Percentiles rank a stretch among this genome's conserved stretches.
phyloP scores from a whole-genome alignment of 2,888 invertebrate species.

The Priocnemis perturbator region DNA sequence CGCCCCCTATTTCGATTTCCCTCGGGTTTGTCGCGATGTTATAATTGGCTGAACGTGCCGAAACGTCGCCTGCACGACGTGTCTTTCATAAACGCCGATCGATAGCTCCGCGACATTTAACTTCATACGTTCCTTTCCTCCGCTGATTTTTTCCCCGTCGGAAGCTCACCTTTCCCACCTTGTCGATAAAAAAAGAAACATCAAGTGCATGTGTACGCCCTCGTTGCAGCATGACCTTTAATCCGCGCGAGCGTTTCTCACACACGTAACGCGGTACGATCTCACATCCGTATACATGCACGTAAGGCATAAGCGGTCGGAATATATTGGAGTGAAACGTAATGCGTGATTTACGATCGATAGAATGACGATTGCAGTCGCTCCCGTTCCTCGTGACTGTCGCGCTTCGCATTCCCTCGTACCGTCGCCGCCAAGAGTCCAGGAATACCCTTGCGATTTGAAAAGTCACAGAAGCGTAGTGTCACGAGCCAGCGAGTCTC shows the following conservation, averaged over 20 bases:
- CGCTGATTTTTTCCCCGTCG: no score
- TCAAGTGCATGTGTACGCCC: no score
- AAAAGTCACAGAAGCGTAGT: constrained; percentile 20
- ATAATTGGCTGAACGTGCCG: constrained; percentile 47
- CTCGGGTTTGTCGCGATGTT: constrained; percentile 39
- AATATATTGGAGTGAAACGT: no score
- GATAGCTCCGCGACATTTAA: background rate
- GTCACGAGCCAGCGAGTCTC: background rate
- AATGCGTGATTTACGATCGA: constrained; percentile 1
- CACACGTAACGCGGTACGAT: no score
- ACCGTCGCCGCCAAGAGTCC: constrained; percentile 28
- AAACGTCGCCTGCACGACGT: constrained; percentile 45
- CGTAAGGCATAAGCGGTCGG: no score
- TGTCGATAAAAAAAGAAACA: no score
- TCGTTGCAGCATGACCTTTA: no score
- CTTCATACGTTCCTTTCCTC: background rate
- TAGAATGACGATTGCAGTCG: constrained; percentile 19
- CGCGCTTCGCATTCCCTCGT: constrained; percentile 20
- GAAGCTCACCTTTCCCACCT: no score
- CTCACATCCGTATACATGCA: no score
- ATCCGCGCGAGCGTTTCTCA: no score
- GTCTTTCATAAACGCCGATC: constrained; percentile 23
- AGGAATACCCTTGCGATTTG: constrained; percentile 15
- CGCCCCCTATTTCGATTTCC: constrained; percentile 46
- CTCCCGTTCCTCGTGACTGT: constrained; percentile 11